Evolutionary conservation across 2,888 invertebrate genomes (phyloP), one percentile per base, ranked within the genome.

Genomic region (Argyresthia albistria): DNA sequence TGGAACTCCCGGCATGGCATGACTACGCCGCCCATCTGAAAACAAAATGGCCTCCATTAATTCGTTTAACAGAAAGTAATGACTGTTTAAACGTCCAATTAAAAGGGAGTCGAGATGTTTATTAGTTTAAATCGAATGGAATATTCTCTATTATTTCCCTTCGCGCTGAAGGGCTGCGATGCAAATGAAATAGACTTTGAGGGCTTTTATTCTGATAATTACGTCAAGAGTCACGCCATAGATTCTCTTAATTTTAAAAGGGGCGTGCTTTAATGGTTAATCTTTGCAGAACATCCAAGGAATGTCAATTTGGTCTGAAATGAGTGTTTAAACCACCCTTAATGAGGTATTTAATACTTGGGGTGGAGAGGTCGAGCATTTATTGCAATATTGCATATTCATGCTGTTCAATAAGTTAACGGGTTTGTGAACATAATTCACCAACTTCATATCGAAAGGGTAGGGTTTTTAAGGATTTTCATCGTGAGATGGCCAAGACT

Each of bases 121-220:
- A 69, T 68, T 68, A 63, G 64, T 66, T 69, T 65, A 67, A 45
- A 45, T 45, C 45, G 37, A 48, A 37, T 6, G 47, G 48, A 48
- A 37, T 48, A 48, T 48, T 48, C 12, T 37, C 48, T 48, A 37
- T 48, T 47, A 25, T 25, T 25, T 25, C 25, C n/a, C 14, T 45
- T 45, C 45, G 2, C 14, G n/a, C 45, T 45, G 45, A 45, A 45
- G 45, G 45, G 45, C 45, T 45, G 12, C 45, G 45, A 45, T 10
- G 37, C 14, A 48, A 48, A 37, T 36, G 48, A 37, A 37, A 48
- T 37, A 12, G 48, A 37, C 36, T 37, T 48, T 48, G 12, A 12
- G 48, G 37, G 37, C 66, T 67, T 70, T 70, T 66, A 72, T 72
- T 67, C 67, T 67, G 62, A 69, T 67, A 69, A 68, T 74, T 68